Evolutionary conservation across 2,888 invertebrate species (phyloP), one percentile per base, ranked within the genome.

Genomic region (Spicauda simplicius): DNA sequence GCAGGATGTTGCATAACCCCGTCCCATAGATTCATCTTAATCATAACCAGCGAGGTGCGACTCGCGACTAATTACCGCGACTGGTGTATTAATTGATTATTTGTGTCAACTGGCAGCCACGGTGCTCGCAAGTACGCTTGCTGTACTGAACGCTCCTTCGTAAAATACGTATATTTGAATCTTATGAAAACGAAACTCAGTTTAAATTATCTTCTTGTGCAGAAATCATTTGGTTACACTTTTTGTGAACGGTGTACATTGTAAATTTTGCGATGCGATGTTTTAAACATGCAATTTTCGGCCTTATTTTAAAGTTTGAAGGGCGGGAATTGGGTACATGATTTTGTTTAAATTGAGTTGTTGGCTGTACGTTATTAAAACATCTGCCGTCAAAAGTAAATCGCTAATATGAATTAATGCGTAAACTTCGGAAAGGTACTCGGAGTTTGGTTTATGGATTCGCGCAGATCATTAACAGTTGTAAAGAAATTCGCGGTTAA

Each of bases 81-180:
- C 84, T 77, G 73, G 72, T 75, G 73, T 78, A 84, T 82, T 86
- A 85, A 88, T 87, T 85, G 85, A 87, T 84, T 82, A 84, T 80
- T 79, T 80, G 77, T 79, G 82, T 78, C 79, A 77, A 75, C 77
- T 74, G 70, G 65, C 68, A 71, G 57, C 58, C 58, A 57, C 69
- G 57, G 64, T 58, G 64, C 68, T 64, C 61, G 16, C 37, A 61
- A 56, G 70, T 70, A 72, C 68, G 68, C 58, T 33, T 16, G 30
- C 64, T 57, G 18, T 37, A 69, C 30, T 4, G 50, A 61, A 53
- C 48, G 45, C 61, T 14, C 18, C 64, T 52, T 19, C 18, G 33
- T 4, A 67, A 11, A 45, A 52, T 16, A 54, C n/a, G 10, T 18
- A 2, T 70, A 62, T 52, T 48, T 16, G 19, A 18, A 7, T 37